phyloP scores from a whole-genome alignment of 2,797 vertebrate species.

The Margarornis squamiger region DNA sequence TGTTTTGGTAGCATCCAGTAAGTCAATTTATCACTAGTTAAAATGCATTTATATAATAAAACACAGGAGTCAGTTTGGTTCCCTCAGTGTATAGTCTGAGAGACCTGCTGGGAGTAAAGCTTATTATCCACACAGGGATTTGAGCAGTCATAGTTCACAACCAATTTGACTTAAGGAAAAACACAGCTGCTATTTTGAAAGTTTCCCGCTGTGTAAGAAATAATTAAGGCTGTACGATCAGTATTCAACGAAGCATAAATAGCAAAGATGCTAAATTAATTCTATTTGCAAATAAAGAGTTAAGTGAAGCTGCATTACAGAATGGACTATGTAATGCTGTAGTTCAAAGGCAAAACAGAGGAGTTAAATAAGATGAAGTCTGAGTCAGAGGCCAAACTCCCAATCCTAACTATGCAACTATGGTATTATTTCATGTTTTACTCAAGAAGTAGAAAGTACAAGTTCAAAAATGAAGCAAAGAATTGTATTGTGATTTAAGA shows the following conservation, averaged over 20 bases:
- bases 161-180: slow-evolving; percentile 56
- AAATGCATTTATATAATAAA: slow-evolving; percentile 13
- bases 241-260: slow-evolving; percentile 30
- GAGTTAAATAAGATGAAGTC: neutral
- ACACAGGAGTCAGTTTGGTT: neutral
- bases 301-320: neutral
- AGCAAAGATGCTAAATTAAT: slow-evolving; percentile 31
- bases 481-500: neutral
- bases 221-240: slow-evolving; percentile 52
- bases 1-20: neutral
- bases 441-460: neutral
- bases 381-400: neutral
- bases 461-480: neutral
- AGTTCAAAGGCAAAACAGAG: neutral
- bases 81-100: neutral
- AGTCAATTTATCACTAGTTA: slow-evolving; percentile 7
- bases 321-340: neutral
- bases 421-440: neutral
- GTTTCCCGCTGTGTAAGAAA: slow-evolving; percentile 65
- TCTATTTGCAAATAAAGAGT: slow-evolving; percentile 27
- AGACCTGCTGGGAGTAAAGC: slow-evolving; percentile 22
- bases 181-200: slow-evolving; percentile 61
- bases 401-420: neutral
- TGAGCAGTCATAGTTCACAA: slow-evolving; percentile 30
- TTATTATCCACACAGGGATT: slow-evolving; percentile 43